These are phyloP conservation scores for Malacoraja senta DNA, from an alignment of 2,797 vertebrate genomes.

Conservation along the genomic window DNA sequence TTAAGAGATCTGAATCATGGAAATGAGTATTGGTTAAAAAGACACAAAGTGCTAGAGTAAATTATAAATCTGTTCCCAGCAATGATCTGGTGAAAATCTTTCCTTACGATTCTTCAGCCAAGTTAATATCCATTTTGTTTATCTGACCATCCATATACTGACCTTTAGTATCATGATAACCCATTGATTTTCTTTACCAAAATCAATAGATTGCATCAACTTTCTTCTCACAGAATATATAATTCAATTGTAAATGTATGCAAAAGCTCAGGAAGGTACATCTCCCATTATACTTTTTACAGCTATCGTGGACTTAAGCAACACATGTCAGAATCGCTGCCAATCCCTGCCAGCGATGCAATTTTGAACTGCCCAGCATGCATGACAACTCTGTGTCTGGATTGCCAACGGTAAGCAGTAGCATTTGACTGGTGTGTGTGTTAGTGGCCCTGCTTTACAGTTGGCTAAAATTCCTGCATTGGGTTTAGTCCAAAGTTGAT, in stretches of 20 bases:
- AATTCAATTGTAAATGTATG: not conserved
- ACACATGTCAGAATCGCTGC: slow-evolving; percentile 44
- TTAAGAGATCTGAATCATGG: not conserved
- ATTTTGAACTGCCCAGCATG: slow-evolving; percentile 91
- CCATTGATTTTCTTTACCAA: too few species aligned
- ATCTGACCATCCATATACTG: too few species aligned
- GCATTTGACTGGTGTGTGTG: not conserved
- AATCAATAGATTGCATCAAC: not conserved
- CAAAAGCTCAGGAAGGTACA: not conserved
- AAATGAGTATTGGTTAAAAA: not conserved
- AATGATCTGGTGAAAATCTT: too few species aligned
- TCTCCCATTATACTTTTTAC: slow-evolving; percentile 34
- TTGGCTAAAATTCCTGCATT: not conserved
- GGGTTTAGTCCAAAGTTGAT: not conserved
- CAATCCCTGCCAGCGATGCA: slow-evolving; percentile 76
- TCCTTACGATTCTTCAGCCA: too few species aligned
- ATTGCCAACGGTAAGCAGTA: slow-evolving; percentile 81
- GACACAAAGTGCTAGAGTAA: too few species aligned
- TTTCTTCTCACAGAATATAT: not conserved
- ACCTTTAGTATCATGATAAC: too few species aligned
- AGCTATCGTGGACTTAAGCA: slow-evolving; percentile 59
- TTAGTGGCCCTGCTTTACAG: not conserved
- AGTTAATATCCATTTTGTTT: too few species aligned
- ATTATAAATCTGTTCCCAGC: too few species aligned
- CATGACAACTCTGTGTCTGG: slow-evolving; percentile 89